A percentile compares a stretch with the other conserved stretches of the same genome.
phyloP scores from a whole-genome alignment of 2,113 vertebrate genomes.

The Grantiella picta region DNA sequence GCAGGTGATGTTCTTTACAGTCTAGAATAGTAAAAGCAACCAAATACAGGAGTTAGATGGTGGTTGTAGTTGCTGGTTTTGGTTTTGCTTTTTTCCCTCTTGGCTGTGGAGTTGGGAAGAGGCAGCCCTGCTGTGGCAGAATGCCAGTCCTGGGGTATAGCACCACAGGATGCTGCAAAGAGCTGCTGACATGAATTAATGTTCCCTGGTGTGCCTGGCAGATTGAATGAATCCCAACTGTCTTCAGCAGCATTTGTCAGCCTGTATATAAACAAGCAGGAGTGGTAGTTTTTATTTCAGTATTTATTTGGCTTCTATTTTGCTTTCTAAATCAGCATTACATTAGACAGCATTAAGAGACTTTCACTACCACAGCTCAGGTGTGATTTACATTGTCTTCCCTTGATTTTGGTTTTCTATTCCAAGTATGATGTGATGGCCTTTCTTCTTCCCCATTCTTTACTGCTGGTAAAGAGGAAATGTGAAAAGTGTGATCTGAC shows the following conservation, averaged over 20 bases:
- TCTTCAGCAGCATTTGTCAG: slow-evolving; percentile 32
- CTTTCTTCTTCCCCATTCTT: neutral
- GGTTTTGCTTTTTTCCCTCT: neutral
- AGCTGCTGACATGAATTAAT: neutral
- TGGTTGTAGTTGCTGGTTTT: neutral
- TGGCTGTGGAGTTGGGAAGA: neutral
- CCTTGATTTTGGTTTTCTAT: neutral
- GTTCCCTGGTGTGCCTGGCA: slow-evolving; percentile 21
- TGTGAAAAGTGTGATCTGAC: neutral
- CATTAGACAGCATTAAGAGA: neutral
- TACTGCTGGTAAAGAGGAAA: neutral
- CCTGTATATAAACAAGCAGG: neutral
- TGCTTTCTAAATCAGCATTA: neutral
- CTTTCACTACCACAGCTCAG: neutral
- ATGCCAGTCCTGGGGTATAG: neutral
- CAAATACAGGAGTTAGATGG: neutral
- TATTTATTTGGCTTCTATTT: neutral
- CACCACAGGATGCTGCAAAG: neutral
- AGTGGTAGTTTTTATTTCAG: neutral
- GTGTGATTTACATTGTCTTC: neutral
- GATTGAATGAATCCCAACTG: neutral
- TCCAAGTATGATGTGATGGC: neutral
- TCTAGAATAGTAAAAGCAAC: neutral
- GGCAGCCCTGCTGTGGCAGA: neutral
- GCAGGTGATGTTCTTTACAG: neutral